Conservation (phyloP, 2,888 invertebrate species). For the Tachina fera region DNA sequence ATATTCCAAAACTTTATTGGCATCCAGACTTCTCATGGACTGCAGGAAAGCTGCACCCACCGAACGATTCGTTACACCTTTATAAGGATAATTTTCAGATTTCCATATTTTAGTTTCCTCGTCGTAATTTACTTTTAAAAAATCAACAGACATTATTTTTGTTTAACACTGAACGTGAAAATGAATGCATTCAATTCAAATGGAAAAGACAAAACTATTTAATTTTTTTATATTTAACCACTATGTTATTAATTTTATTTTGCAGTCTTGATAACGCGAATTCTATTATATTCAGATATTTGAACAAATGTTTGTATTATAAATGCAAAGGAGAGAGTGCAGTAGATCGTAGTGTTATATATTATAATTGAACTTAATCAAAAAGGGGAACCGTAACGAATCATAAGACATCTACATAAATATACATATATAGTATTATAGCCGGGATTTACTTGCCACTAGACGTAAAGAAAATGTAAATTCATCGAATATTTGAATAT, state of each 20-base stretch:
- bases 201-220: not conserved
- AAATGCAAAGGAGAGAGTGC: not conserved
- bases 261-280: not conserved
- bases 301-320: not conserved
- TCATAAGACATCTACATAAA: not conserved
- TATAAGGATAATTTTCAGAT: conserved; percentile 42
- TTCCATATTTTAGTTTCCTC: conserved; percentile 45
- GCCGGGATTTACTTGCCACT: too few species aligned
- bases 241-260: not conserved
- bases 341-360: too few species aligned
- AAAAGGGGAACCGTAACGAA: not conserved
- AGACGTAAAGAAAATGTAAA: too few species aligned
- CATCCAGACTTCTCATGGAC: conserved; percentile 53
- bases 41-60: conserved; percentile 59
- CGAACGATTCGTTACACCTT: conserved; percentile 37
- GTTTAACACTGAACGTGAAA: not conserved
- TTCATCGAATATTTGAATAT: too few species aligned
- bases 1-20: conserved; percentile 67
- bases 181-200: not conserved
- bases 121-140: conserved; percentile 47
- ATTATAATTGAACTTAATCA: not conserved
- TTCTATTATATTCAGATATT: not conserved
- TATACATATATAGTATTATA: too few species aligned
- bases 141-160: not conserved
- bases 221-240: not conserved